Base-by-base conservation (phyloP, 2,888 invertebrate species). In the Seladonia tumulorum region DNA sequence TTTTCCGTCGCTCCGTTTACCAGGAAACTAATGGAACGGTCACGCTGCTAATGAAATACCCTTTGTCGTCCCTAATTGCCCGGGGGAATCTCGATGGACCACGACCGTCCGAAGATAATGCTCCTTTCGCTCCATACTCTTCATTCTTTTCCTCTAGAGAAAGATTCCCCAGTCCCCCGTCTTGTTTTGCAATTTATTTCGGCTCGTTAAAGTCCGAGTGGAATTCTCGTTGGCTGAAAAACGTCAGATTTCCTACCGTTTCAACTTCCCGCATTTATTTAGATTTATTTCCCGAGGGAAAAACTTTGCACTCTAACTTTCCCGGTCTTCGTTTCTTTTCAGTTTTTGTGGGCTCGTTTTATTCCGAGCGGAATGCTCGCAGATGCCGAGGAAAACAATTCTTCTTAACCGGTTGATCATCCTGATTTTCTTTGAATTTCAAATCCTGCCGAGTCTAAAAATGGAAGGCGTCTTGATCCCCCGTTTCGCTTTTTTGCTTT, bases 1-100 rank as follows among this genome's bases (percentile, higher is more conserved):
- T 18, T 35, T 22, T 66, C 35, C 29, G 22, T 66, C 89, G 82
- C 82, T 86, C 89, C 87, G 80, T 86, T 90, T 86, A 84, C 82
- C 49, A 75, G 80, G 79, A 82, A 90, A 86, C 82, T 76, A 83
- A 86, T 83, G 45, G 25, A 14, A 49, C 78, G 76, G 80, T 85
- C 72, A 75, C 73, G 60, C n/a, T 53, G 29, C 74, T 74, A 79
- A 87, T 90, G 86, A 85, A 87, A 89, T 81, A 71, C 25, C 72
- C 86, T 76, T 78, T 76, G 70, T 71, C 14, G 42, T 39, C 14
- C 29, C 25, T 73, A 81, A 85, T 86, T 73, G 45, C 53, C 12
- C 63, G 68, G 22, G 71, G 39, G 66, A 79, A 72, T 83, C 75
- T 71, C 39, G 53, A 49, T 25, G 70, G 35, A 29, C 63, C 72